Evolutionary conservation across 2,113 vertebrate genomes (phyloP).

Genomic region (Crocuta crocuta): DNA sequence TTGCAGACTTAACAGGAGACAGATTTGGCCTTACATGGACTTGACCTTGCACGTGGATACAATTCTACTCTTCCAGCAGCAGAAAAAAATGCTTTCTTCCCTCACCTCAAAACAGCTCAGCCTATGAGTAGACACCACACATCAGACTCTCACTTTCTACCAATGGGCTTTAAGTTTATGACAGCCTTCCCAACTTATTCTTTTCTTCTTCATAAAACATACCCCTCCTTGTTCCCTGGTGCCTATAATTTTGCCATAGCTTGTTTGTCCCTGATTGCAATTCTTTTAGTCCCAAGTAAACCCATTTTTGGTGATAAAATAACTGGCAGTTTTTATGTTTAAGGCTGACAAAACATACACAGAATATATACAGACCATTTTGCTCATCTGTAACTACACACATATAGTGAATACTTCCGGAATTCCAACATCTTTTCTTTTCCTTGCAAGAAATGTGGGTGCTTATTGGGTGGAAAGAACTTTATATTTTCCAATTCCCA

Average conservation of each 20-base stretch:
- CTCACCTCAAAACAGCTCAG: neutral
- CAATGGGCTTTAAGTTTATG: neutral
- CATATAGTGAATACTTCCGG: neutral
- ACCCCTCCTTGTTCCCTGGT: neutral
- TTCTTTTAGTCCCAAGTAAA: neutral
- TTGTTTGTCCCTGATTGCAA: neutral
- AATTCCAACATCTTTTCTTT: neutral
- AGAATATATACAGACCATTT: neutral
- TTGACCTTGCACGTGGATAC: neutral
- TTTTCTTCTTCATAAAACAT: neutral
- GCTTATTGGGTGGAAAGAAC: neutral
- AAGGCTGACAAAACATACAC: neutral
- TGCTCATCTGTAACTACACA: neutral
- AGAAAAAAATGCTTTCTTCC: neutral
- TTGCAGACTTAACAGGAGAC: neutral
- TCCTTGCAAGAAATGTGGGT: neutral
- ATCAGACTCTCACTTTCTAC: neutral
- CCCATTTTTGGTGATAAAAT: neutral
- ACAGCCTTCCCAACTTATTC: neutral
- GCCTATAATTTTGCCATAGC: neutral
- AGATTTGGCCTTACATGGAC: neutral
- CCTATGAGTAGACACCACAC: neutral
- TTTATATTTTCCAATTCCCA: neutral
- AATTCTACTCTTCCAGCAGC: neutral
- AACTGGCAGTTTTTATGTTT: neutral